Evolutionary conservation across 2,888 invertebrate genomes (phyloP), one percentile per base, ranked within the genome.

Genomic region (Drosophila buzzatii): DNA sequence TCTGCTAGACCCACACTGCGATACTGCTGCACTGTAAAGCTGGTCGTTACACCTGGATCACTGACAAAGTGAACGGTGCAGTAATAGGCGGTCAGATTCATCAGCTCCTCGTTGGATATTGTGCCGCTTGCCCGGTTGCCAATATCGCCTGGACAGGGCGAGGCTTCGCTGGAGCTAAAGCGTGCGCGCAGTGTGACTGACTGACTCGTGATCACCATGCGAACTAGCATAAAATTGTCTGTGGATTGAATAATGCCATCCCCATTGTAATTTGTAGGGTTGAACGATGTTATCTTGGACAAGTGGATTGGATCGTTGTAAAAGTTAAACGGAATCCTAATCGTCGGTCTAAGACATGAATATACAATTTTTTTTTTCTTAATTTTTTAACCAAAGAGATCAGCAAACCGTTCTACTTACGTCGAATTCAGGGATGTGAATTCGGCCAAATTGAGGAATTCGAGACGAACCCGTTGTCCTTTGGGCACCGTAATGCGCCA

Each of bases 401-500:
- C 5, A 14, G 37, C 37, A 39, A 39, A 5, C 5, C n/a, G 2
- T 3, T 12, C 7, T 3, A 41, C 55, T 55, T 12, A 55, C 55
- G n/a, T 41, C 1, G 10, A 23, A 18, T 7, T n/a, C 23, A 16
- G 2, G 37, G 9, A 10, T 2, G 56, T 18, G 2, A 70, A 33
- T 0, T 69, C 70, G 5, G 44, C 94, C 56, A 96, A 90, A 90
- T 96, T 95, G 0, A 94, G 76, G 59, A 97, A 92, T 56, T 94
- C 94, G 0, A 96, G 84, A 20, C 94, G 94, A 10, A 97, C 94
- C 61, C 95, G 94, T 73, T 95, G 94, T 0, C 96, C 96, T 83
- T 93, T 92, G 0, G 95, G 95, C 1, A 95, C 96, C 6, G 90
- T 93, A n/a, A 96, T 95, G n/a, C 74, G 92, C 97, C 97, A 97